phyloP scores from a whole-genome alignment of 1,140 invertebrate genomes.

The Octopus bimaculoides region DNA sequence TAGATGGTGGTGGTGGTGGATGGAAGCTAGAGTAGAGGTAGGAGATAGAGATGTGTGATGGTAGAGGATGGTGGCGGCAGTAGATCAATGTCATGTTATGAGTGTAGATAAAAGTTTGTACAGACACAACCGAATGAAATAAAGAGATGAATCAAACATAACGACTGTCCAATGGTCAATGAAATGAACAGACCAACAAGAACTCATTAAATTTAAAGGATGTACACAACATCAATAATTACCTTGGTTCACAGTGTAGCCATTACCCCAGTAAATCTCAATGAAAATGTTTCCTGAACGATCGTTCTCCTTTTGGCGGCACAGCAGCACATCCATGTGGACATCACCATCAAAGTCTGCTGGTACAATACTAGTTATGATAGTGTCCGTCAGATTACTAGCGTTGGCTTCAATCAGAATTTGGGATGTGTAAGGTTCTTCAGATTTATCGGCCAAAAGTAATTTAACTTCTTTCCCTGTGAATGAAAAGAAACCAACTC shows the following conservation, averaged over 20 bases:
- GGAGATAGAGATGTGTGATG: too few species aligned
- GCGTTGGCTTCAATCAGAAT: constrained; percentile 13
- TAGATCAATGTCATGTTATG: too few species aligned
- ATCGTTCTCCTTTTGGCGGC: constrained; percentile 18
- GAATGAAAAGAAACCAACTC: constrained; percentile 11
- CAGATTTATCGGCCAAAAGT: constrained; percentile 19
- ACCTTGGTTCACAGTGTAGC: neutral
- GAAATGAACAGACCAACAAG: too few species aligned
- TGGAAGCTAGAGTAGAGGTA: too few species aligned
- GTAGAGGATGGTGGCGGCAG: too few species aligned
- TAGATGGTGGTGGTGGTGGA: too few species aligned
- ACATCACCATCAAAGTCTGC: constrained; percentile 94
- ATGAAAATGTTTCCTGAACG: constrained; percentile 33
- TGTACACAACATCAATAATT: neutral
- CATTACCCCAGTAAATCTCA: constrained; percentile 47
- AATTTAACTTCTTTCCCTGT: constrained; percentile 27
- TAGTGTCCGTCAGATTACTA: constrained; percentile 11
- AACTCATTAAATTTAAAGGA: too few species aligned
- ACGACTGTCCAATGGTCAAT: too few species aligned
- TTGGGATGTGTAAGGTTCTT: constrained; percentile 12
- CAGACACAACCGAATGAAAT: too few species aligned
- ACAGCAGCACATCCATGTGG: constrained; percentile 84
- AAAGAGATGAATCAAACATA: too few species aligned
- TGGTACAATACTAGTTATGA: constrained; percentile 69
- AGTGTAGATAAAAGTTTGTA: too few species aligned